A percentile compares a stretch with the other conserved stretches of the same genome.
Conservation (phyloP, 2,888 invertebrate genomes). For the Terebella lapidaria region DNA sequence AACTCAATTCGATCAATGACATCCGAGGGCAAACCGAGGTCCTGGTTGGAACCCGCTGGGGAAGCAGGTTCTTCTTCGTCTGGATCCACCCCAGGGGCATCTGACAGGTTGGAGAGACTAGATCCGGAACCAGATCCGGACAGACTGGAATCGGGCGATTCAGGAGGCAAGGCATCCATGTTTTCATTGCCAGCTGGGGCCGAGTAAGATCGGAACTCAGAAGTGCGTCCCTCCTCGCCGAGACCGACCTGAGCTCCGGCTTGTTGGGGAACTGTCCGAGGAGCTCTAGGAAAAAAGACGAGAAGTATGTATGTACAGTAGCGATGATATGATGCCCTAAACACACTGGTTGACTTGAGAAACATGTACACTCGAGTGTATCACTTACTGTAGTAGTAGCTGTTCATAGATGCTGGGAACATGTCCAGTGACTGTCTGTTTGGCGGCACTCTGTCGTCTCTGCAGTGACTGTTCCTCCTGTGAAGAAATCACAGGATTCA, state of each 20-base stretch:
- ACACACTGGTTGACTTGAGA: neutral
- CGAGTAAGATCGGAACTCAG: constrained; percentile 29
- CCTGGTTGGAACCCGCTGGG: neutral
- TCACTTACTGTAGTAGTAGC: constrained; percentile 16
- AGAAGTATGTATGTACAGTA: too few relatives aligned
- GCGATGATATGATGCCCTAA: too few relatives aligned
- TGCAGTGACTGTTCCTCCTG: constrained; percentile 45
- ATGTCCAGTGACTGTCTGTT: constrained; percentile 40
- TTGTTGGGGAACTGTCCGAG: constrained; percentile 39
- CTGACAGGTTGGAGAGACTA: constrained; percentile 37
- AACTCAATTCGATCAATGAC: constrained; percentile 36
- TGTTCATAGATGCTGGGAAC: constrained; percentile 42
- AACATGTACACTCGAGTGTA: neutral
- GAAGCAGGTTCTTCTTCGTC: neutral
- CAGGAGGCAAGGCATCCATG: constrained; percentile 20
- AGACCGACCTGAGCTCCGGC: constrained; percentile 19
- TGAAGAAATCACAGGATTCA: too few relatives aligned
- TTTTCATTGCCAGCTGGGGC: constrained; percentile 30
- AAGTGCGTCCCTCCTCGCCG: neutral
- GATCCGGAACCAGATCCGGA: constrained; percentile 30
- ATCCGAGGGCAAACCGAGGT: constrained; percentile 5
- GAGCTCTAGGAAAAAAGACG: constrained; percentile 31
- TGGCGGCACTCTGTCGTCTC: constrained; percentile 44
- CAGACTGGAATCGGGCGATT: constrained; percentile 36
- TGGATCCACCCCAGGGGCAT: constrained; percentile 26